These are phyloP conservation scores for Nasonia oneida DNA, from an alignment of 2,888 invertebrate species.

Conservation along the genomic window DNA sequence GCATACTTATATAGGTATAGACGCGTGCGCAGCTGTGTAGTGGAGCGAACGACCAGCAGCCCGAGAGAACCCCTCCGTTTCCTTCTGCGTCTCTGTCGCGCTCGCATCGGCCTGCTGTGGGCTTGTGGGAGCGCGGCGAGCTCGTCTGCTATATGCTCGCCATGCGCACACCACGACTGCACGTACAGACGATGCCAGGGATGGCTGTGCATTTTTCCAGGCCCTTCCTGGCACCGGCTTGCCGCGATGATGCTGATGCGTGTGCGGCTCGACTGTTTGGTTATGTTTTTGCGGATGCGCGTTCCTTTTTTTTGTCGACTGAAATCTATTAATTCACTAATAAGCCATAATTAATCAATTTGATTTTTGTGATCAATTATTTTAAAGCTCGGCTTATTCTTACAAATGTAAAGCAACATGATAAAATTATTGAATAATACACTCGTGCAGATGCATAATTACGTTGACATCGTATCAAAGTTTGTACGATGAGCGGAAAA, in stretches of 20 bases:
- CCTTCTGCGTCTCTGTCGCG: background rate
- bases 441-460: too few relatives aligned
- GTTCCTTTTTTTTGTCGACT: background rate
- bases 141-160: background rate
- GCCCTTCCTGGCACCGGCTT: background rate
- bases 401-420: too few relatives aligned
- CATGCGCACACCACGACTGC: background rate
- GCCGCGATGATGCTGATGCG: background rate
- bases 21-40: too few relatives aligned
- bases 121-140: background rate
- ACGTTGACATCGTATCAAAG: too few relatives aligned
- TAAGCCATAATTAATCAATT: too few relatives aligned
- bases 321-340: too few relatives aligned
- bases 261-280: background rate
- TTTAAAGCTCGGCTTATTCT: too few relatives aligned
- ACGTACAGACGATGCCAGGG: conserved; percentile 1
- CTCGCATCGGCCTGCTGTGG: background rate
- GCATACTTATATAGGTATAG: background rate
- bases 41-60: background rate
- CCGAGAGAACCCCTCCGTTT: conserved; percentile 17
- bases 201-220: background rate
- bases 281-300: background rate
- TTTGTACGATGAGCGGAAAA: too few relatives aligned
- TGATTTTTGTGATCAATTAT: too few relatives aligned
- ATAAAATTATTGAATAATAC: too few relatives aligned